Evolutionary conservation across 1,140 invertebrate species (phyloP).

Genomic region (Dendrolimus punctatus): DNA sequence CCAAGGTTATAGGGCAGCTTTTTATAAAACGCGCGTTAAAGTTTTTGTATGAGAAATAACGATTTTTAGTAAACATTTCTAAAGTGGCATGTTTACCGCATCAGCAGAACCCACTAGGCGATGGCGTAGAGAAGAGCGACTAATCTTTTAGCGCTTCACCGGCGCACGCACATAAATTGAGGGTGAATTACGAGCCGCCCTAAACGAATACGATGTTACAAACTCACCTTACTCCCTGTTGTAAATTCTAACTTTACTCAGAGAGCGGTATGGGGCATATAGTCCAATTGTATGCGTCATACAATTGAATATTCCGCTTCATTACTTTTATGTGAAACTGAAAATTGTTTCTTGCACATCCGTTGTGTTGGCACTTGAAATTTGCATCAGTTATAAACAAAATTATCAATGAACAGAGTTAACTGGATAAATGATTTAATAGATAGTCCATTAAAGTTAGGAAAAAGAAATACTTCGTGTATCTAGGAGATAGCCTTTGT

Average conservation of each 20-base stretch:
- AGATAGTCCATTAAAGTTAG: slow-evolving; percentile 1
- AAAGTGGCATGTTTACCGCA: slow-evolving; percentile 2
- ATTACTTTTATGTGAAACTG: slow-evolving; percentile 23
- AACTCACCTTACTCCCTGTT: slow-evolving; percentile 36
- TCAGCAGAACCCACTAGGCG: slow-evolving; percentile 1
- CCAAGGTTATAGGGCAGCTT: too few species aligned
- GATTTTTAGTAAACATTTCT: too few species aligned
- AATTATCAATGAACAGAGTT: slow-evolving; percentile 6
- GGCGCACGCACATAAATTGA: slow-evolving; percentile 65
- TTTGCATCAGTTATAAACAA: slow-evolving; percentile 20
- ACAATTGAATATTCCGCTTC: slow-evolving; percentile 21
- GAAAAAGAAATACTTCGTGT: too few species aligned
- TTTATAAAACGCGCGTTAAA: too few species aligned
- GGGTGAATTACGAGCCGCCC: slow-evolving; percentile 46
- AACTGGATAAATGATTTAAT: slow-evolving; percentile 4
- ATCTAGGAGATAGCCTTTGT: too few species aligned
- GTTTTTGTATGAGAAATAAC: too few species aligned
- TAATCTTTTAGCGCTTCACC: slow-evolving; percentile 64
- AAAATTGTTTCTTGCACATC: slow-evolving; percentile 20
- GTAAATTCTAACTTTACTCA: slow-evolving; percentile 42
- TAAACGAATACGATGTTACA: slow-evolving; percentile 37
- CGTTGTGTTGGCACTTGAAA: slow-evolving; percentile 19
- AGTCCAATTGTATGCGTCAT: slow-evolving; percentile 25
- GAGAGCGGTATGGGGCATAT: slow-evolving; percentile 29
- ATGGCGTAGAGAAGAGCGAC: slow-evolving; percentile 16